Evolutionary conservation across 2,797 vertebrate genomes (phyloP), one percentile per base, ranked within the genome.

Genomic region (Sparidentex hasta): DNA sequence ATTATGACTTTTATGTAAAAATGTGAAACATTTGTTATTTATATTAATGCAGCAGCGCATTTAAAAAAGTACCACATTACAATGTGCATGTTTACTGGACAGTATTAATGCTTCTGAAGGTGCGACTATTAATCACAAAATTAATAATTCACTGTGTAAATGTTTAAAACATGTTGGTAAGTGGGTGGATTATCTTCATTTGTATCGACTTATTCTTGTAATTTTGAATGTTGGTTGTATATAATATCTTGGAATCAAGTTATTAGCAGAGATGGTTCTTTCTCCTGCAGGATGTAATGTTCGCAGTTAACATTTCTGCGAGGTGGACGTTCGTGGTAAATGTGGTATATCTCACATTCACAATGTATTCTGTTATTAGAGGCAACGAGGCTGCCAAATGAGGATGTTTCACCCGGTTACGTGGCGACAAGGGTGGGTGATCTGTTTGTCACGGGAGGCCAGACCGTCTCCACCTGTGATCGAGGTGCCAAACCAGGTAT

Each of bases 81-180:
- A 72, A 48, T 55, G 41, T 23, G 23, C 48, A 63, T n/a, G 64
- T 46, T 73, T 61, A 75, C 57, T 57, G 12, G 46, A 62, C n/a
- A 33, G 41, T 59, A 59, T 67, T 64, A 76, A 80, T 65, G 69
- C 41, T 59, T 25, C 21, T 38, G 38, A 2, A 38, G 38, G 38
- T 38, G 38, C 38, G 29, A 77, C 41, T 55, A 48, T 58, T 72
- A 70, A 75, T 82, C 51, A 27, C 7, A 7, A 23, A 55, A 58
- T 51, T 13, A n/a, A 69, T 74, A 46, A 47, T 72, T 46, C 67
- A 43, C 11, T 4, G 2, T 20, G 41, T 69, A 69, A 69, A 58
- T 66, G 61, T 64, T 79, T 59, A 20, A 64, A 76, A 54, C 61
- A 65, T 44, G 18, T 23, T 5, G 7, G 11, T 18, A 2, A 16